Percentiles rank a stretch among this genome's conserved stretches.
Evolutionary conservation across 2,888 invertebrate species (phyloP).

Genomic region (Thymelicus lineola): DNA sequence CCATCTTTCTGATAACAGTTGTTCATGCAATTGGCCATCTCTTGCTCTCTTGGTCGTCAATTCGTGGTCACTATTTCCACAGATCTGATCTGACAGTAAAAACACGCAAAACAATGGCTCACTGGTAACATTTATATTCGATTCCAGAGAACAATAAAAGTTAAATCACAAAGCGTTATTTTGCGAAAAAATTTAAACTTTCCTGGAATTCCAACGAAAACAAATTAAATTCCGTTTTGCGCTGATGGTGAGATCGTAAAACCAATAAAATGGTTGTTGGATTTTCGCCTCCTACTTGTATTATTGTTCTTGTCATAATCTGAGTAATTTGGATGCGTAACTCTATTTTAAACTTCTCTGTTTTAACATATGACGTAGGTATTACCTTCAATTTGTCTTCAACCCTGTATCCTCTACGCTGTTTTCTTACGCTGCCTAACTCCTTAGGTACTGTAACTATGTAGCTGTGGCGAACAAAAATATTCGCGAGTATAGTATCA

Average conservation of each 20-base stretch:
- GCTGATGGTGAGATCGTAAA: background rate
- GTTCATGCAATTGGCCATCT: too few species aligned
- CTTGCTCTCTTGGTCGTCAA: too few species aligned
- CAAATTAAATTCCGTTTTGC: constrained; percentile 1
- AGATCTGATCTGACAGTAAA: background rate
- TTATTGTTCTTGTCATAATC: constrained; percentile 1
- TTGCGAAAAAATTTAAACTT: background rate
- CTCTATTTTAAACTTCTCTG: background rate
- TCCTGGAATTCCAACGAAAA: constrained; percentile 4
- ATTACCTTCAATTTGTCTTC: too few species aligned
- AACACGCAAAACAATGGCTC: background rate
- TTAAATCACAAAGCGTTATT: background rate
- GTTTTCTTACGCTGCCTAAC: too few species aligned
- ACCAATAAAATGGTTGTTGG: background rate
- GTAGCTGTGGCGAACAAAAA: too few species aligned
- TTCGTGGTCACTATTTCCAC: too few species aligned
- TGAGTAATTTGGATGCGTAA: background rate
- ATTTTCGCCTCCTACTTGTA: background rate
- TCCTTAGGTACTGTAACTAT: too few species aligned
- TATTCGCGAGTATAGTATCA: too few species aligned
- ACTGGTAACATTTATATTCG: background rate
- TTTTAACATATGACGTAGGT: background rate
- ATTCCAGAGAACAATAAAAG: background rate
- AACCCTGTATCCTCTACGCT: background rate
- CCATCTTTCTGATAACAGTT: too few species aligned